These are phyloP conservation scores for Neolamprologus fasciatus DNA, from an alignment of 2,113 vertebrate genomes.

Conservation along the genomic window DNA sequence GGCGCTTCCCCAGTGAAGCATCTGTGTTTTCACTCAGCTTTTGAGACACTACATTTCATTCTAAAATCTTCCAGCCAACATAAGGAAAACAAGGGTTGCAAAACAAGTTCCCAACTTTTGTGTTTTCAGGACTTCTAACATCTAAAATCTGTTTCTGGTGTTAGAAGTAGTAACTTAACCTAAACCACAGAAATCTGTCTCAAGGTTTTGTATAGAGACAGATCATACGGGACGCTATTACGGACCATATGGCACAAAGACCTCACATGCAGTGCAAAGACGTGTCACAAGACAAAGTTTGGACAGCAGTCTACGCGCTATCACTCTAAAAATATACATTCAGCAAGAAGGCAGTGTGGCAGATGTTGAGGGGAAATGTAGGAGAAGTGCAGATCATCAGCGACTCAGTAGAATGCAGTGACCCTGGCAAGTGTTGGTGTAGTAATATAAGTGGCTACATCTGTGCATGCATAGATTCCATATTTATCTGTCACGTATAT, in stretches of 20 bases:
- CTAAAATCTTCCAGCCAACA: background rate
- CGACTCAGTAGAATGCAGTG: background rate
- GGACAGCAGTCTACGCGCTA: slow-evolving; percentile 33
- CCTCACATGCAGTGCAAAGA: slow-evolving; percentile 14
- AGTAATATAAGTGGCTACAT: background rate
- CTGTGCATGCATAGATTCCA: background rate
- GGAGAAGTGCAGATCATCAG: background rate
- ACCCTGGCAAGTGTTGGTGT: background rate
- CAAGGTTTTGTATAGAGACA: background rate
- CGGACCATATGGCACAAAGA: background rate
- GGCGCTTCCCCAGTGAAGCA: background rate
- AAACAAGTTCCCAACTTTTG: background rate
- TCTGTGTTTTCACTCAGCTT: background rate
- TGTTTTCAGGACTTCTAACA: background rate
- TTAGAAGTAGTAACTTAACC: background rate
- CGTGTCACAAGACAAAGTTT: background rate
- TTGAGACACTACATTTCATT: background rate
- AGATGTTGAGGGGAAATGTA: background rate
- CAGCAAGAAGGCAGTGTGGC: background rate
- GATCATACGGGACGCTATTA: background rate
- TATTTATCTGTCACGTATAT: background rate
- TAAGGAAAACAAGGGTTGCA: background rate
- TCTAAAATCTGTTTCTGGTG: background rate
- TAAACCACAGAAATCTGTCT: background rate
- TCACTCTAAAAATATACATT: slow-evolving; percentile 44